Percentiles rank a stretch among this genome's conserved stretches.
Evolutionary conservation across 2,113 vertebrate genomes (phyloP).

Genomic region (Cacatua alba): DNA sequence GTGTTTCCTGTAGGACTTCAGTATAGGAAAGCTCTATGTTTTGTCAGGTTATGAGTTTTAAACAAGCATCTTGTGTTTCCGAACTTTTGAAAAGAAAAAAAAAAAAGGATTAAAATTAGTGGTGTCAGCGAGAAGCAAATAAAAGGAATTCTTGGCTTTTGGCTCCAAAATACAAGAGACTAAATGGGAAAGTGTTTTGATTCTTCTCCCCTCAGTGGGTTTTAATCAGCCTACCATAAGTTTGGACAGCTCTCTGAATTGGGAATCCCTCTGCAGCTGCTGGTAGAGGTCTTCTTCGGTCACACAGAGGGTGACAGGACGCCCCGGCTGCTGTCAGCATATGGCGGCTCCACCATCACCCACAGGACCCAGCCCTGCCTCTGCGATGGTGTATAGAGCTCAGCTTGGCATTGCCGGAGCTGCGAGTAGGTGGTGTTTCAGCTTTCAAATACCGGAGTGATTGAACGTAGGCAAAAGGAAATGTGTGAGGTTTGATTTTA

Average conservation of each 20-base stretch:
- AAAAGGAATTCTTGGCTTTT: background rate
- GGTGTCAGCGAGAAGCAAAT: background rate
- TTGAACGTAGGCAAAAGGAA: background rate
- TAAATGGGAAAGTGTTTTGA: background rate
- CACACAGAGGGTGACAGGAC: background rate
- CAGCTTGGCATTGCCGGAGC: accelerated
- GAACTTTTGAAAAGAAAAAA: background rate
- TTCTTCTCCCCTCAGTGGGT: background rate
- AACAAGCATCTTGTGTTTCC: background rate
- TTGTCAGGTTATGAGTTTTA: background rate
- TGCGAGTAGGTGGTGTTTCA: background rate
- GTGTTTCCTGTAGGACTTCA: background rate
- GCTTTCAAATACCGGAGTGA: background rate
- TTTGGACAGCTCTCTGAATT: background rate
- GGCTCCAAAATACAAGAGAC: background rate
- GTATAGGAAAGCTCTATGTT: background rate
- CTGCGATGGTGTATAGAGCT: background rate
- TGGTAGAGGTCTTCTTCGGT: background rate
- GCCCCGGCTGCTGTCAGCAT: accelerated
- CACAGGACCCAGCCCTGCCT: background rate
- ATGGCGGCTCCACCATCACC: background rate
- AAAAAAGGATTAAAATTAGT: background rate
- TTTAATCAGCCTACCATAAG: background rate
- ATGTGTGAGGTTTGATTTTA: background rate
- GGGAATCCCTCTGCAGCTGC: background rate